These are phyloP conservation scores for Xenus cinereus DNA, from an alignment of 2,113 vertebrate genomes.

Conservation along the genomic window DNA sequence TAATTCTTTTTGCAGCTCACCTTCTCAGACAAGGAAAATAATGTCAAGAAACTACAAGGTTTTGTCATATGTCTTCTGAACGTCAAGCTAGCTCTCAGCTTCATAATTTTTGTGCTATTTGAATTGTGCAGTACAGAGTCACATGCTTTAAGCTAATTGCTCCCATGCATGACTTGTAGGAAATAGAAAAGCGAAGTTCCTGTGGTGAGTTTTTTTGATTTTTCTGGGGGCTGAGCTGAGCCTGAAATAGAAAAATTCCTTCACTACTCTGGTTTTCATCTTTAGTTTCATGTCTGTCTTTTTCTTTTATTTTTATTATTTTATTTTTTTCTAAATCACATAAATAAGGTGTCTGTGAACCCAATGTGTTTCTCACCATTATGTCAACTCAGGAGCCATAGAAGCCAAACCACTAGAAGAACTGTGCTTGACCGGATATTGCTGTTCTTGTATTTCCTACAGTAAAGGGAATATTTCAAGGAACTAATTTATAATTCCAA, in stretches of 20 bases:
- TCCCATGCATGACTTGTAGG: not conserved
- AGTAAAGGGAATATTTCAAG: not conserved
- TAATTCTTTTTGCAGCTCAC: not conserved
- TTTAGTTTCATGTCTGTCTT: not conserved
- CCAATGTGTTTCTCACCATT: not conserved
- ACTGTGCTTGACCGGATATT: not conserved
- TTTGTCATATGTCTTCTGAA: not conserved
- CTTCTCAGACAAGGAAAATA: not conserved
- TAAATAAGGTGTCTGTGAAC: not conserved
- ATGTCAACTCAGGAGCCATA: not conserved
- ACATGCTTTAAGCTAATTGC: not conserved
- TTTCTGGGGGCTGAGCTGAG: not conserved
- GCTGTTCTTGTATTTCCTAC: too few species aligned
- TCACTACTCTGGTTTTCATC: not conserved
- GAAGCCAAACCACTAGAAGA: not conserved
- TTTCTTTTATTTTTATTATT: not conserved
- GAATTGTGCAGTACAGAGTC: not conserved
- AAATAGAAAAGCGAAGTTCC: not conserved
- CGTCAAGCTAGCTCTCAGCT: not conserved
- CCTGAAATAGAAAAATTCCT: constrained; percentile 2
- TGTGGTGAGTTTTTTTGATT: not conserved
- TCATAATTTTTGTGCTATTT: not conserved
- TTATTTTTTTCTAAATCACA: not conserved
- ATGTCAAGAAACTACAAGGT: not conserved
- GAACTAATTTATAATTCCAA: not conserved